These are phyloP conservation scores for Cosmorhoe ocellata DNA, from an alignment of 2,888 invertebrate genomes.

Conservation along the genomic window DNA sequence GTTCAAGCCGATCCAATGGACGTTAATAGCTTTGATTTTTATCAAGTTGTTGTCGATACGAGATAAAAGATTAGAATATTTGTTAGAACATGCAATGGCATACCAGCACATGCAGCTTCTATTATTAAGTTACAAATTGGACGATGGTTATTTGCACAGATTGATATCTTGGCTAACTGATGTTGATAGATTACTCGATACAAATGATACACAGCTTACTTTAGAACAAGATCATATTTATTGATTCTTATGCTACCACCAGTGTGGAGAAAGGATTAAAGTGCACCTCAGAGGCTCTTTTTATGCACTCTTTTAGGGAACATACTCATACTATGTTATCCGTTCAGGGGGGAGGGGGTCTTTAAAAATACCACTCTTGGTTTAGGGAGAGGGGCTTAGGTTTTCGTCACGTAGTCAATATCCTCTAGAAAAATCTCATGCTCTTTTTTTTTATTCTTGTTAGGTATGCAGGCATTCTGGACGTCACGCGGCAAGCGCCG, in stretches of 20 bases:
- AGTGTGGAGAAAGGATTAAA: too few relatives aligned
- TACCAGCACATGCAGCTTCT: conserved; percentile 72
- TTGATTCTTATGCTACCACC: not conserved
- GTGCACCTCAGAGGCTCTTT: too few relatives aligned
- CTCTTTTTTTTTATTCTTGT: too few relatives aligned
- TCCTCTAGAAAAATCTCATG: too few relatives aligned
- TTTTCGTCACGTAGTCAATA: too few relatives aligned
- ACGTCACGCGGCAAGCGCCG: too few relatives aligned
- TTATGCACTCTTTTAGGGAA: too few relatives aligned
- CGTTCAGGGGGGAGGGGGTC: too few relatives aligned
- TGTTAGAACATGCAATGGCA: conserved; percentile 57
- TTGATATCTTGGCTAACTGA: conserved; percentile 77
- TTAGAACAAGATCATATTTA: conserved; percentile 38
- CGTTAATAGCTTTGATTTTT: conserved; percentile 85
- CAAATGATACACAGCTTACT: conserved; percentile 66
- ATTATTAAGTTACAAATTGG: conserved; percentile 74
- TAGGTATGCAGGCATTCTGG: too few relatives aligned
- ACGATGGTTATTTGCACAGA: conserved; percentile 75
- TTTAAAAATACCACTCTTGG: too few relatives aligned
- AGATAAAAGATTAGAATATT: conserved; percentile 55
- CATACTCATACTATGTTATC: too few relatives aligned
- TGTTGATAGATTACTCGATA: conserved; percentile 69
- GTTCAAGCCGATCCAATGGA: conserved; percentile 88
- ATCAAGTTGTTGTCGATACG: conserved; percentile 82
- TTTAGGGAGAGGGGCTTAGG: too few relatives aligned